Percentiles rank a stretch among this genome's conserved stretches.
phyloP scores from a whole-genome alignment of 2,797 vertebrate species.

The Phalloptychus januarius region DNA sequence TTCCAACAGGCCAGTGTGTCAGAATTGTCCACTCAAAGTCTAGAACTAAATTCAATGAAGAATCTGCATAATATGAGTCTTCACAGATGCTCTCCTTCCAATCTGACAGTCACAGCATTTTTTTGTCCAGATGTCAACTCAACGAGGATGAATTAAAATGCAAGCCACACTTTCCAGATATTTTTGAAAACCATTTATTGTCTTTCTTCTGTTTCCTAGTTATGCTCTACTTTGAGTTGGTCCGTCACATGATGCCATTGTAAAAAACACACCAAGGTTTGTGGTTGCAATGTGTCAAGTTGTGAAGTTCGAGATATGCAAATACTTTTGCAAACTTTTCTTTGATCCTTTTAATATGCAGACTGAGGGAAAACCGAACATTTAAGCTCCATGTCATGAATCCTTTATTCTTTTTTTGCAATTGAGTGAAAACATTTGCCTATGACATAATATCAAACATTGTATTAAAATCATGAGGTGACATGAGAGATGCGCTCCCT shows the following conservation, averaged over 20 bases:
- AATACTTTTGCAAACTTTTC: neutral
- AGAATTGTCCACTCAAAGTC: neutral
- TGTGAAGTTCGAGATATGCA: neutral
- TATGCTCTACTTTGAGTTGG: neutral
- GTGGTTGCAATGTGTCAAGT: neutral
- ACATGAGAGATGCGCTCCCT: slow-evolving; percentile 19
- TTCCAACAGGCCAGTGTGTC: neutral
- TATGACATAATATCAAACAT: slow-evolving; percentile 38
- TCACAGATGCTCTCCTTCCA: neutral
- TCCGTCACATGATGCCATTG: neutral
- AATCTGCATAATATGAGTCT: neutral
- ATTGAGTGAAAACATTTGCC: slow-evolving; percentile 26
- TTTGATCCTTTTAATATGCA: neutral
- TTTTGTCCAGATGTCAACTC: neutral
- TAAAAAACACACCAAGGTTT: neutral
- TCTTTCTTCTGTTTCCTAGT: neutral
- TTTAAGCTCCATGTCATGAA: neutral
- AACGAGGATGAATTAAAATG: neutral
- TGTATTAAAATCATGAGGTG: slow-evolving; percentile 47
- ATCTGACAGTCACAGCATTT: neutral
- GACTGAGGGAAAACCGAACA: neutral
- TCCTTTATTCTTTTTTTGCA: neutral
- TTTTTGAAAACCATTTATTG: neutral
- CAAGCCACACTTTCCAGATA: neutral
- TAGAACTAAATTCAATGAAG: neutral